phyloP scores from a whole-genome alignment of 1,140 invertebrate genomes.

The Gonioctena quinquepunctata region DNA sequence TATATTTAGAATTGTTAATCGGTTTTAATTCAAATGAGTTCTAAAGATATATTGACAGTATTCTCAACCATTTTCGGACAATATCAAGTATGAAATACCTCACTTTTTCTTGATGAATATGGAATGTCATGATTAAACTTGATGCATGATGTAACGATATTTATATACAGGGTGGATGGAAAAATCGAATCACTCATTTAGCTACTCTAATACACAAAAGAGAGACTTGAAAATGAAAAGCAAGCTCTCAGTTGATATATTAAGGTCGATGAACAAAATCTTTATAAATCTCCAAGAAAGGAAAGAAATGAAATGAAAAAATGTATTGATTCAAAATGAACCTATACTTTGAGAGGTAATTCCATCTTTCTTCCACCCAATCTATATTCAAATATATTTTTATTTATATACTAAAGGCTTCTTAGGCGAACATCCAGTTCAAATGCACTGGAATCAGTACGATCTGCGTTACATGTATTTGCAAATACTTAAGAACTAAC shows the following conservation, averaged over 20 bases:
- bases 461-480: slow-evolving; percentile 45
- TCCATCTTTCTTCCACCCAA: slow-evolving; percentile 4
- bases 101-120: slow-evolving; percentile 39
- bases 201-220: no score
- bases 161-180: slow-evolving; percentile 20
- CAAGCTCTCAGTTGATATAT: no score
- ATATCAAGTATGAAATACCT: slow-evolving; percentile 43
- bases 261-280: no score
- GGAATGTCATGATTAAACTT: slow-evolving; percentile 50
- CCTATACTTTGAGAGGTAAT: no score
- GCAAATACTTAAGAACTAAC: slow-evolving; percentile 49
- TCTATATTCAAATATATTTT: slow-evolving; percentile 25
- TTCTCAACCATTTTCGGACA: slow-evolving; percentile 40
- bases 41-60: slow-evolving; percentile 48
- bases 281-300: no score
- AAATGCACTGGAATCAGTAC: slow-evolving; percentile 48
- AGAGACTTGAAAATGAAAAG: no score
- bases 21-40: slow-evolving; percentile 39
- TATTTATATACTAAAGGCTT: slow-evolving; percentile 52
- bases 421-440: slow-evolving; percentile 53
- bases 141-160: slow-evolving; percentile 45
- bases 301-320: no score
- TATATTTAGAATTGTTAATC: slow-evolving; percentile 53
- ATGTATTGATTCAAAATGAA: no score
- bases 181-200: slow-evolving; percentile 3